Conservation (phyloP, 2,797 vertebrate genomes). For the Chelon labrosus region DNA sequence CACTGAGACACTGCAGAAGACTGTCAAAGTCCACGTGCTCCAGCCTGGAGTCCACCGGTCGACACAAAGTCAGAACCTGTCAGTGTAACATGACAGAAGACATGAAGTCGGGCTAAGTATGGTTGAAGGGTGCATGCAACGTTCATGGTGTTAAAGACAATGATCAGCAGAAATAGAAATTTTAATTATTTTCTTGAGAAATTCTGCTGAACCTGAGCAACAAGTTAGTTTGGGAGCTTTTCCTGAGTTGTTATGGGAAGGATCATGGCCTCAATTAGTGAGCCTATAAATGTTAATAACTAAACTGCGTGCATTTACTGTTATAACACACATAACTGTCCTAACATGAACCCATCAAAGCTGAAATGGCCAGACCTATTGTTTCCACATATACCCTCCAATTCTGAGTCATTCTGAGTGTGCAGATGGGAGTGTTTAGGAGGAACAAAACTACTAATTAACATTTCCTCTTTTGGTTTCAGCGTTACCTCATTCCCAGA, state of each 20-base stretch:
- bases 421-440: conserved; percentile 41
- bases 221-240: background rate
- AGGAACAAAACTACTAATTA: conserved; percentile 58
- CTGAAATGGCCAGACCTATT: conserved; percentile 26
- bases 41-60: conserved; percentile 93
- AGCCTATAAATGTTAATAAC: conserved; percentile 1
- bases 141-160: too few species aligned
- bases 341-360: conserved; percentile 26
- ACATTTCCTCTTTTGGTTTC: conserved; percentile 58
- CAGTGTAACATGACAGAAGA: background rate
- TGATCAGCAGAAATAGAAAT: background rate
- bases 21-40: conserved; percentile 97
- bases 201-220: background rate
- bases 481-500: conserved; percentile 91
- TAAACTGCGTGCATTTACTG: background rate
- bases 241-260: conserved; percentile 17
- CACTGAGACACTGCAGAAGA: conserved; percentile 92
- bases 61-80: conserved; percentile 94
- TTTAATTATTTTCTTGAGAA: background rate
- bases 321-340: conserved; percentile 14
- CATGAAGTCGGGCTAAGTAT: background rate
- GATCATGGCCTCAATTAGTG: conserved; percentile 1
- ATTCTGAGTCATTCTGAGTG: conserved; percentile 53
- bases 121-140: background rate
- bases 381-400: conserved; percentile 41